A percentile compares a stretch with the other conserved stretches of the same genome.
These are phyloP conservation scores for Tethya wilhelma DNA, from an alignment of 37 sponge, comb jelly and placozoan genomes.

Conservation along the genomic window DNA sequence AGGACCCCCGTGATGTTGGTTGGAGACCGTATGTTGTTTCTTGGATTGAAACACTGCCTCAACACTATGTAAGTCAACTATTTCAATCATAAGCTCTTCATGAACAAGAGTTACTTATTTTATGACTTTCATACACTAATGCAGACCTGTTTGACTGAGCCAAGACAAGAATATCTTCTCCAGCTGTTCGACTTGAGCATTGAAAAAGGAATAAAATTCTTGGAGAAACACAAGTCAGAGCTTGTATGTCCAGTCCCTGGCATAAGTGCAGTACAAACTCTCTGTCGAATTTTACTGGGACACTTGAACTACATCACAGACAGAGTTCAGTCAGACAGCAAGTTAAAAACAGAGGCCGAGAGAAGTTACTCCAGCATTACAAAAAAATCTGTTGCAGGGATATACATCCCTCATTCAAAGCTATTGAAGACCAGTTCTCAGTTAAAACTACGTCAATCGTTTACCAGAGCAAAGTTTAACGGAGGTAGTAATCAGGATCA, in stretches of 20 bases:
- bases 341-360: background rate
- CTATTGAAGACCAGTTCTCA: background rate
- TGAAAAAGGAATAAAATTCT: conserved; percentile 56
- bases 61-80: too few relatives aligned
- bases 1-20: conserved; percentile 55
- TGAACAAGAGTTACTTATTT: too few relatives aligned
- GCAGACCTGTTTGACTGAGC: too few relatives aligned
- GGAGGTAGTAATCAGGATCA: background rate
- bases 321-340: background rate
- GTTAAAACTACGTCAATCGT: background rate
- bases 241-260: conserved; percentile 27
- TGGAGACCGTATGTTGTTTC: conserved; percentile 76
- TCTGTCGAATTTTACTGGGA: conserved; percentile 40
- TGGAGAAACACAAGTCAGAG: conserved; percentile 35
- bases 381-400: conserved; percentile 10
- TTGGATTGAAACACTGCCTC: conserved; percentile 68
- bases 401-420: conserved; percentile 25
- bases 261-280: conserved; percentile 40
- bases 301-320: conserved; percentile 17
- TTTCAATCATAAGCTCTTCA: too few relatives aligned
- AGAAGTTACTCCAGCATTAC: background rate
- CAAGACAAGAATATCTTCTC: conserved; percentile 28
- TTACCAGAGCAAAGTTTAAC: background rate
- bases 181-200: conserved; percentile 49
- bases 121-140: too few relatives aligned